Percentiles rank a stretch among this genome's conserved stretches.
These are phyloP conservation scores for Coelopa frigida DNA, from an alignment of 1,140 invertebrate species.

Conservation along the genomic window DNA sequence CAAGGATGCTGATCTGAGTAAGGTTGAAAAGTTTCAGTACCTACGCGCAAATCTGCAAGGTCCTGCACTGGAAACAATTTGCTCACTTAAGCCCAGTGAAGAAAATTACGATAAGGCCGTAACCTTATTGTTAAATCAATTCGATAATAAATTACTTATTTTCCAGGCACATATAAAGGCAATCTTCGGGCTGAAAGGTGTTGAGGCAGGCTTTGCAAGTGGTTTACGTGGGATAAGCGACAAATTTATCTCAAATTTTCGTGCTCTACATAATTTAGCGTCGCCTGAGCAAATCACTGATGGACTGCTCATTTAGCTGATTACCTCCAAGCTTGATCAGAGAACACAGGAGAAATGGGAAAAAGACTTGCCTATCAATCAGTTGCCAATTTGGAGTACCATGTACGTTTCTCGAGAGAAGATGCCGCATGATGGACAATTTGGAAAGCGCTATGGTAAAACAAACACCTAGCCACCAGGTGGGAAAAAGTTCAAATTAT, in stretches of 20 bases:
- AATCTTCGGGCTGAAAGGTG: not conserved
- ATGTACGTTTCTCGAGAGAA: conserved; percentile 1
- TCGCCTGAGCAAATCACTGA: not conserved
- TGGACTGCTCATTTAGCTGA: not conserved
- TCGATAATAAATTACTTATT: conserved; percentile 3
- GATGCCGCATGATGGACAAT: conserved; percentile 3
- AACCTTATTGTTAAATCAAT: not conserved
- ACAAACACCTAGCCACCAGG: not conserved
- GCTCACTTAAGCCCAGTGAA: not conserved
- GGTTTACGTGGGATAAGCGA: not conserved
- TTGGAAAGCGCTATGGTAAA: not conserved
- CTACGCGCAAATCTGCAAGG: not conserved
- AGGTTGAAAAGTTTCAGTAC: too few species aligned
- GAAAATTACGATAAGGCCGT: conserved; percentile 2
- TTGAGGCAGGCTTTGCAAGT: not conserved
- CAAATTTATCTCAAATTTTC: not conserved
- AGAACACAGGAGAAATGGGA: conserved; percentile 6
- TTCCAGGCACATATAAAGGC: conserved; percentile 4
- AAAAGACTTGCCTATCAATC: not conserved
- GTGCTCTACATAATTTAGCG: conserved; percentile 5
- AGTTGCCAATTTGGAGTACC: not conserved
- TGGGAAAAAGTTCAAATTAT: not conserved
- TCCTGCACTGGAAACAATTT: not conserved
- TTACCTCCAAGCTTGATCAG: not conserved
- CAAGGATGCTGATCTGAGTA: too few species aligned